Evolutionary conservation across 1,140 invertebrate genomes (phyloP).

Genomic region (Leptopilina boulardi): DNA sequence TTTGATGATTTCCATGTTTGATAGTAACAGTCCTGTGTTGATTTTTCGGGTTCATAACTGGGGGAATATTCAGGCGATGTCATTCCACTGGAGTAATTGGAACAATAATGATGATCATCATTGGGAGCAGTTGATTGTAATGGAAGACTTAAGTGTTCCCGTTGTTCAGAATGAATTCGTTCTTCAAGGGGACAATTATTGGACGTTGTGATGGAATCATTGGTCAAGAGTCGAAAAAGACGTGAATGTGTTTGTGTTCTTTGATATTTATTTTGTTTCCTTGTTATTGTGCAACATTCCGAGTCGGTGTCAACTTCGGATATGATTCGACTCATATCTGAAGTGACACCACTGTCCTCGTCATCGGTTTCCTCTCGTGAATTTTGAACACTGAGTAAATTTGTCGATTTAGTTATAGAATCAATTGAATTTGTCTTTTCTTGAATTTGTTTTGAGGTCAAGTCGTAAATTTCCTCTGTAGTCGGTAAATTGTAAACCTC

Average conservation of each 20-base stretch:
- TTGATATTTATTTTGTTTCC: constrained; percentile 79
- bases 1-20: constrained; percentile 77
- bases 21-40: constrained; percentile 78
- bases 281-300: constrained; percentile 77
- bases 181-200: constrained; percentile 65
- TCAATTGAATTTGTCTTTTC: neutral
- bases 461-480: neutral
- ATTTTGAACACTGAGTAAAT: constrained; percentile 66
- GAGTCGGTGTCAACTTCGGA: constrained; percentile 82
- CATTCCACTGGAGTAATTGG: constrained; percentile 60
- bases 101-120: constrained; percentile 61
- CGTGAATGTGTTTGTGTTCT: constrained; percentile 84
- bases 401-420: constrained; percentile 47
- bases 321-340: constrained; percentile 82
- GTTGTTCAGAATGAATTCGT: neutral
- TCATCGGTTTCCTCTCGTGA: constrained; percentile 80
- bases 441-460: neutral
- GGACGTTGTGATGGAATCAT: constrained; percentile 74
- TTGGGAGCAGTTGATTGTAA: constrained; percentile 45
- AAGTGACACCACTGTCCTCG: constrained; percentile 84
- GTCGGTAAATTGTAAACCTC: neutral
- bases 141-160: constrained; percentile 56
- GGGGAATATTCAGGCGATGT: constrained; percentile 69
- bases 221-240: constrained; percentile 81
- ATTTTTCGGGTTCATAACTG: constrained; percentile 59